Conservation (phyloP, 1,140 invertebrate genomes). For the Dufourea novaeangliae region DNA sequence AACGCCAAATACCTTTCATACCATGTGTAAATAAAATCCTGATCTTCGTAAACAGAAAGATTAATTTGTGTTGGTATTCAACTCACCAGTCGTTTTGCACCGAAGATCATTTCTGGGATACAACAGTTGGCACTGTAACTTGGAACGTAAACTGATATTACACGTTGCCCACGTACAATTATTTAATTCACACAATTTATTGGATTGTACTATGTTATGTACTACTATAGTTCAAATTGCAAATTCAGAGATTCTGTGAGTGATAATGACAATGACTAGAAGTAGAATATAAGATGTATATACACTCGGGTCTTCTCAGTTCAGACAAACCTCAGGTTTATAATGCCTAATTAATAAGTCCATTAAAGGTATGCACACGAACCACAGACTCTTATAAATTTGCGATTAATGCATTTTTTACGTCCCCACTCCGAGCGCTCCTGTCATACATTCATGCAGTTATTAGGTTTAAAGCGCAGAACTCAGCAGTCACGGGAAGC, state of each 20-base stretch:
- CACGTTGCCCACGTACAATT: neutral
- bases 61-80: neutral
- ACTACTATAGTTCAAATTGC: neutral
- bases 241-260: neutral
- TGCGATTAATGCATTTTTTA: conserved; percentile 19
- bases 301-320: too few relatives aligned
- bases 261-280: neutral
- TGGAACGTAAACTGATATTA: neutral
- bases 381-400: neutral
- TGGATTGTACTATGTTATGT: neutral
- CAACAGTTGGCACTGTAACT: neutral
- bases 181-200: neutral
- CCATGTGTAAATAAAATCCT: neutral
- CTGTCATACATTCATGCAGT: neutral
- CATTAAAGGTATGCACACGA: neutral
- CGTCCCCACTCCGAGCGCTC: neutral
- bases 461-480: neutral
- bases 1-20: neutral
- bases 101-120: neutral
- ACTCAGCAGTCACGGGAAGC: conserved; percentile 19
- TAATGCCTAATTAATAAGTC: neutral
- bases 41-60: neutral
- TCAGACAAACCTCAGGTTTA: too few relatives aligned
- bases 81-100: neutral
- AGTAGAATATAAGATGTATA: neutral